These are phyloP conservation scores for Lacanobia wlatinum DNA, from an alignment of 2,888 invertebrate genomes.

Conservation along the genomic window DNA sequence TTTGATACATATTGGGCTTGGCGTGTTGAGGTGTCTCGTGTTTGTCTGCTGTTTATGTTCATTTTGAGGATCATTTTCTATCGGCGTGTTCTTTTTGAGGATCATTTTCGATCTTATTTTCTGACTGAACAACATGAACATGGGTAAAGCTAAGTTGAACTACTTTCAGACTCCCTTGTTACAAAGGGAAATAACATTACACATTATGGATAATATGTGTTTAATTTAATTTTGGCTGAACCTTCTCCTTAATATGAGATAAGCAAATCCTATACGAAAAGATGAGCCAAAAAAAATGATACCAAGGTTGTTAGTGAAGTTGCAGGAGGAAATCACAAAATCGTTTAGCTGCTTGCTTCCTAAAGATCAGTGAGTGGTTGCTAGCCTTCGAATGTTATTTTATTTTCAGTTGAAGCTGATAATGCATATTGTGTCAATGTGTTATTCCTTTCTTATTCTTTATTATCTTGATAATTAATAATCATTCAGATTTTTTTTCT, in stretches of 20 bases:
- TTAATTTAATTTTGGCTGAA: too few relatives aligned
- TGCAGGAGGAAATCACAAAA: background rate
- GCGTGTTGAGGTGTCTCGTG: background rate
- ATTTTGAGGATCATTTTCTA: background rate
- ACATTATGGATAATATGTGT: too few relatives aligned
- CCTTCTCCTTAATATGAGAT: too few relatives aligned
- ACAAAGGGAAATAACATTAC: too few relatives aligned
- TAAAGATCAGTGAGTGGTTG: constrained; percentile 15
- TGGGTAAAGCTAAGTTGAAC: too few relatives aligned
- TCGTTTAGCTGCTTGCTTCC: constrained; percentile 8
- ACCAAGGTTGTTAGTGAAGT: background rate
- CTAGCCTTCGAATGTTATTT: constrained; percentile 27
- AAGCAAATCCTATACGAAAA: background rate
- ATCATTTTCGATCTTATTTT: background rate
- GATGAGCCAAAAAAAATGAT: background rate
- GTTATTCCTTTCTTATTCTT: background rate
- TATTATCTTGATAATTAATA: constrained; percentile 3
- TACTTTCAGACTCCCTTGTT: too few relatives aligned
- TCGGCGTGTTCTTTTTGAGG: background rate
- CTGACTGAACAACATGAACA: background rate
- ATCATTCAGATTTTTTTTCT: background rate
- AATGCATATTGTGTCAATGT: background rate
- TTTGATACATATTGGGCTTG: background rate
- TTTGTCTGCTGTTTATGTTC: background rate
- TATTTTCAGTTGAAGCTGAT: constrained; percentile 3